Evolutionary conservation across 2,797 vertebrate species (phyloP).

Genomic region (Coluber constrictor): DNA sequence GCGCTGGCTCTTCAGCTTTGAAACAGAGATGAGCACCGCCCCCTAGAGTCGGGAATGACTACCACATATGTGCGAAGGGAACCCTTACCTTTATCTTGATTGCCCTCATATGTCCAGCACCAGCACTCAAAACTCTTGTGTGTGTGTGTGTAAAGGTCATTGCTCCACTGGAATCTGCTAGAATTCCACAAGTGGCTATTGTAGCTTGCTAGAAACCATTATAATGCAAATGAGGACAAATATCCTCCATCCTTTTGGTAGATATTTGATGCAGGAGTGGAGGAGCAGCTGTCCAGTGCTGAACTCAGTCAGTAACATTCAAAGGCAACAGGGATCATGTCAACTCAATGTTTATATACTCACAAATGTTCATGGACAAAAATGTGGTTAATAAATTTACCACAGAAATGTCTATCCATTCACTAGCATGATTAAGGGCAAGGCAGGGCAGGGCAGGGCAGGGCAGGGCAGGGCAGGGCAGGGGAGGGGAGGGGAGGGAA

Average conservation of each 20-base stretch:
- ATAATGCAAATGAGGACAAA: background rate
- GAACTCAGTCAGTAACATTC: background rate
- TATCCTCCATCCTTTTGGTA: background rate
- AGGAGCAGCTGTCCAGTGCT: slow-evolving; percentile 2
- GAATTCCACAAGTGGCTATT: background rate
- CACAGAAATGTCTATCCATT: background rate
- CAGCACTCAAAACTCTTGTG: background rate
- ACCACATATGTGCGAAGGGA: no score
- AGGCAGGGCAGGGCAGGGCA: fast-evolving
- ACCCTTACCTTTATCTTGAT: no score
- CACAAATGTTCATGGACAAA: background rate
- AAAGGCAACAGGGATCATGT: background rate
- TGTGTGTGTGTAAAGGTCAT: no score
- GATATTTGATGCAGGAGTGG: background rate
- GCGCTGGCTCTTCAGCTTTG: no score
- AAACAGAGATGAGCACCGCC: no score
- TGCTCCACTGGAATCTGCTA: background rate
- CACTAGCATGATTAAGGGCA: background rate
- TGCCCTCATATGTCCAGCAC: background rate
- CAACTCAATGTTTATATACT: background rate
- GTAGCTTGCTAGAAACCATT: background rate
- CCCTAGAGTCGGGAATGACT: no score
- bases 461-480: background rate
- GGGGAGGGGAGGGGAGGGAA: background rate
- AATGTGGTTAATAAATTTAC: background rate